phyloP scores from a whole-genome alignment of 2,797 vertebrate species.

The Diceros bicornis region DNA sequence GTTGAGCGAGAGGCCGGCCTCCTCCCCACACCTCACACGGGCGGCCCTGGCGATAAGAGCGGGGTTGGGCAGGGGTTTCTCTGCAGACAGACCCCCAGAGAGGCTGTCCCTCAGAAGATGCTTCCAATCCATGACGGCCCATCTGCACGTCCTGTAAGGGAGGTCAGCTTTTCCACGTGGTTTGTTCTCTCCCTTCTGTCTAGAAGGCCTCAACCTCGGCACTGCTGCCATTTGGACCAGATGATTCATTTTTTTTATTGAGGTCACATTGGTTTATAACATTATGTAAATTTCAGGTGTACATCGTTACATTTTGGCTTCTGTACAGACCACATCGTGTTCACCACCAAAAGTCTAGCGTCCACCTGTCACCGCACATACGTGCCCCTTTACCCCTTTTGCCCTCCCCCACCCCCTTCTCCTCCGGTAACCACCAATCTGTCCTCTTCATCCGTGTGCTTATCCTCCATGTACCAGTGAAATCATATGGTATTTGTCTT shows the following conservation, averaged over 20 bases:
- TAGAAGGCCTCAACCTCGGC: background rate
- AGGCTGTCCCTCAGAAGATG: background rate
- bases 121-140: background rate
- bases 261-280: no score
- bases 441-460: no score
- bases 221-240: background rate
- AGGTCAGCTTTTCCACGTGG: fast-evolving
- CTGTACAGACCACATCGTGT: no score
- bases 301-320: no score
- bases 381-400: no score
- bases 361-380: no score
- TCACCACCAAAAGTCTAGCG: no score
- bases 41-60: fast-evolving
- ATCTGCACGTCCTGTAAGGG: fast-evolving
- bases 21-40: fast-evolving
- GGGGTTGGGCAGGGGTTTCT: background rate
- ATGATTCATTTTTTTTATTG: background rate
- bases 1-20: background rate
- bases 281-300: no score
- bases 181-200: fast-evolving
- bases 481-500: no score
- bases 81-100: background rate
- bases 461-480: no score
- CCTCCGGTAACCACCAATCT: no score
- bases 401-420: no score